phyloP scores from a whole-genome alignment of 1,140 invertebrate species.

The Drosophila eugracilis region DNA sequence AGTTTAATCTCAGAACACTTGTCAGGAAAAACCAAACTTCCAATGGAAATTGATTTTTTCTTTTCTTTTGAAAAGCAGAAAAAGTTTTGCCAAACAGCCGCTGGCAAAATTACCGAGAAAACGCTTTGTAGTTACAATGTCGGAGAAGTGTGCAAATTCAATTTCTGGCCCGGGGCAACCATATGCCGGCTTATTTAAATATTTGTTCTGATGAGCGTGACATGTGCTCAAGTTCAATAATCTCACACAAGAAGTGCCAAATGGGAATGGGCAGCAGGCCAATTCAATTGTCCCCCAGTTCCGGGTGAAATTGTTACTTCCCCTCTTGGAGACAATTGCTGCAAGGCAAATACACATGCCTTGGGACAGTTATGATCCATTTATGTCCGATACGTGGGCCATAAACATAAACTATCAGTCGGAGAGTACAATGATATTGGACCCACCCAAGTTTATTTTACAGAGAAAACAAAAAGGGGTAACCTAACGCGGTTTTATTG shows the following conservation, averaged over 20 bases:
- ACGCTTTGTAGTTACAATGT: conserved; percentile 19
- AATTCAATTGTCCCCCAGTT: conserved; percentile 45
- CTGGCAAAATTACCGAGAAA: conserved; percentile 52
- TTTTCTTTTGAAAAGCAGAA: too few species aligned
- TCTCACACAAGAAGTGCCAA: conserved; percentile 3
- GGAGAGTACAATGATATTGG: conserved; percentile 11
- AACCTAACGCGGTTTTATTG: too few species aligned
- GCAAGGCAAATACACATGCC: conserved; percentile 37
- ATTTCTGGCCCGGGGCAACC: conserved; percentile 7
- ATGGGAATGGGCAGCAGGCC: conserved; percentile 6
- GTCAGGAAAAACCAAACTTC: conserved; percentile 11
- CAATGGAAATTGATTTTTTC: too few species aligned
- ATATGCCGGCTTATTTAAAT: conserved; percentile 46
- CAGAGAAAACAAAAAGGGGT: not conserved
- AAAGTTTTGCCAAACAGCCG: conserved; percentile 55
- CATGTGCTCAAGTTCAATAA: conserved; percentile 42
- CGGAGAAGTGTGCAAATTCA: not conserved
- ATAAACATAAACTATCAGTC: conserved; percentile 62
- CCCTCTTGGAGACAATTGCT: conserved; percentile 62
- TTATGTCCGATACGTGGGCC: conserved; percentile 54
- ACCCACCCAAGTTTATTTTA: not conserved
- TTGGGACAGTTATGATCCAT: conserved; percentile 39
- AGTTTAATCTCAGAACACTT: not conserved
- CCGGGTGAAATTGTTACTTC: conserved; percentile 48
- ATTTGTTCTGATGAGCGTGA: conserved; percentile 41